phyloP scores from a whole-genome alignment of 2,888 invertebrate species.

The Idaea biselata region DNA sequence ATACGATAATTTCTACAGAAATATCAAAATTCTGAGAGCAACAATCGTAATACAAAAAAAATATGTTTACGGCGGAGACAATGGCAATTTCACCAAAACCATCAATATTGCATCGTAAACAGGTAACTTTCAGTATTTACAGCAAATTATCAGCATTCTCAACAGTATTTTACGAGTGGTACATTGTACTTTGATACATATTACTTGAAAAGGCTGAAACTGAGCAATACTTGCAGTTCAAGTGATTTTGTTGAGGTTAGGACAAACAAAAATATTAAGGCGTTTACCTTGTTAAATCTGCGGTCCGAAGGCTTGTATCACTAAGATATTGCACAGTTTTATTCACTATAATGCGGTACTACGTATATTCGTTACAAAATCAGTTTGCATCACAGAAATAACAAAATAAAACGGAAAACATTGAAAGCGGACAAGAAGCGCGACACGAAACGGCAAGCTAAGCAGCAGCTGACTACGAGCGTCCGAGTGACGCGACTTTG shows the following conservation, averaged over 20 bases:
- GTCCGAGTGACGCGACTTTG: constrained; percentile 64
- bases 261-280: constrained; percentile 80
- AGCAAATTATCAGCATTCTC: background rate
- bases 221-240: constrained; percentile 50
- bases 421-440: constrained; percentile 82
- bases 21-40: background rate
- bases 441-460: constrained; percentile 84
- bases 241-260: constrained; percentile 73
- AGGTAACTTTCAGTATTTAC: background rate
- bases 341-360: constrained; percentile 64
- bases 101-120: constrained; percentile 25
- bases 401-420: constrained; percentile 81
- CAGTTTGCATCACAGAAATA: constrained; percentile 80
- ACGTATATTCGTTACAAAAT: constrained; percentile 72
- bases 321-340: constrained; percentile 67
- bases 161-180: background rate
- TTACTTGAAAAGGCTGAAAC: constrained; percentile 47
- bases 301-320: constrained; percentile 63
- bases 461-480: constrained; percentile 84
- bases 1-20: background rate
- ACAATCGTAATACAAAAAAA: constrained; percentile 3
- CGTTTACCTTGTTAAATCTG: constrained; percentile 75
- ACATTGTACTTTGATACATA: background rate
- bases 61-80: constrained; percentile 9
- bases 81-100: constrained; percentile 20